Base-by-base conservation (phyloP, 1,140 invertebrate species). In the Euschistus heros region DNA sequence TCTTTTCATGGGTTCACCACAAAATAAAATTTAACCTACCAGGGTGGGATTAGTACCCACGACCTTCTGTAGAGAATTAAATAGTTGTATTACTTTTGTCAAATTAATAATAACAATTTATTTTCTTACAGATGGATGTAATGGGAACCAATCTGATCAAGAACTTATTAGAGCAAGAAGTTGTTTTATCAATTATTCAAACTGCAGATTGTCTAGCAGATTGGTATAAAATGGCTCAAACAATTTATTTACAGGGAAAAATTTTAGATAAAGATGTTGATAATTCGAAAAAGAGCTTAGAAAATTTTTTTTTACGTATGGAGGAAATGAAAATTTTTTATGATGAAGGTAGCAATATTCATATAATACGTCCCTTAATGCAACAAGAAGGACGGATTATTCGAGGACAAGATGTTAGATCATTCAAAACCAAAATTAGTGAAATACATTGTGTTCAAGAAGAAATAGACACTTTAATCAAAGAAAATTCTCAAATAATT, bases 181-280 rank as follows among this genome's bases (percentile, higher is more conserved):
- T 85, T 65, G 77, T 80, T 68, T 82, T 85, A 13, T 78, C 82
- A 2, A 84, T 87, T 24, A 80, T 80, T 22, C 83, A 84, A 61
- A 76, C 86, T 17, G 85, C 85, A 0, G 87, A 89, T 71, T 82
- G 81, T 70, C 75, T 89, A 44, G 86, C 86, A 7, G 88, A 91
- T 76, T 90, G 88, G 87, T 90, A 88, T 72, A 90, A 90, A 78
- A 87, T 87, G 77, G 87, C 87, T 8, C 87, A 89, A 72, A 89
- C 87, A 2, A 83, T 87, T 20, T 87, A 83, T 73, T 74, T 89
- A 47, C 71, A 89, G 74, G 82, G 82, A 18, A 82, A 85, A 74
- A 89, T 90, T 70, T 78, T 89, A 14, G 83, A 86, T 69, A 86
- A 87, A 72, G 88, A 90, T 73, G 79, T 86, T 62, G 76, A 78